Percentiles rank a stretch among this genome's conserved stretches.
Conservation (phyloP, 1,140 invertebrate genomes). For the Ruditapes philippinarum region DNA sequence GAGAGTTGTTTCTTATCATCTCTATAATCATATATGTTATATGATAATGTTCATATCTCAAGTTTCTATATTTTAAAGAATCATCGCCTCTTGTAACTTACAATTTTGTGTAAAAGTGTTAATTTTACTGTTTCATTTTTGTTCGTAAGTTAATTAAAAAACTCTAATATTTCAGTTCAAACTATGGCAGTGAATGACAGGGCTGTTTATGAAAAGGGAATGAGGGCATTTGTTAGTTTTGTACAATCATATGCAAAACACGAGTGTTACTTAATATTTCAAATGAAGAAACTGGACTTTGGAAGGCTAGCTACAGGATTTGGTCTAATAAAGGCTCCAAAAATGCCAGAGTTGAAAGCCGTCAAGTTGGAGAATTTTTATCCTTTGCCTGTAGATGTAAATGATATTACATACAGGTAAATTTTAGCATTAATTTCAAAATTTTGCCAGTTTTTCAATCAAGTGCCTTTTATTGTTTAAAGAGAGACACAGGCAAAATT, state of each 20-base stretch:
- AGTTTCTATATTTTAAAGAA: too few species aligned
- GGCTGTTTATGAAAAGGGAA: constrained; percentile 94
- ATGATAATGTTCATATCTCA: too few species aligned
- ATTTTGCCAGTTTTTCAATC: too few species aligned
- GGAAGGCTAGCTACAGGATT: constrained; percentile 95
- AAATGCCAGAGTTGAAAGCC: constrained; percentile 97
- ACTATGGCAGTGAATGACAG: constrained; percentile 85
- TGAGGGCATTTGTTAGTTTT: constrained; percentile 98
- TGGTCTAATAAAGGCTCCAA: constrained; percentile 95
- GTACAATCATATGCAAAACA: constrained; percentile 98
- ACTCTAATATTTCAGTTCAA: constrained; percentile 70
- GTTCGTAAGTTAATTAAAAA: background rate
- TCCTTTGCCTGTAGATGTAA: constrained; percentile 91
- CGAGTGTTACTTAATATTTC: constrained; percentile 96
- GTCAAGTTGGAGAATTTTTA: constrained; percentile 89
- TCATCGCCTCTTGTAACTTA: too few species aligned
- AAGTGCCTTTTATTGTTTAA: too few species aligned
- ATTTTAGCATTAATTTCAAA: too few species aligned
- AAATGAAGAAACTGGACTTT: constrained; percentile 95
- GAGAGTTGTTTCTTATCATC: too few species aligned
- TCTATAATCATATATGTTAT: too few species aligned
- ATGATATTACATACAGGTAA: constrained; percentile 92
- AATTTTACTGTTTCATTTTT: background rate
- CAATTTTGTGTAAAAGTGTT: background rate
- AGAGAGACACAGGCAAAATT: too few species aligned